phyloP scores from a whole-genome alignment of 2,113 vertebrate species.

The Pygoscelis antarcticus region DNA sequence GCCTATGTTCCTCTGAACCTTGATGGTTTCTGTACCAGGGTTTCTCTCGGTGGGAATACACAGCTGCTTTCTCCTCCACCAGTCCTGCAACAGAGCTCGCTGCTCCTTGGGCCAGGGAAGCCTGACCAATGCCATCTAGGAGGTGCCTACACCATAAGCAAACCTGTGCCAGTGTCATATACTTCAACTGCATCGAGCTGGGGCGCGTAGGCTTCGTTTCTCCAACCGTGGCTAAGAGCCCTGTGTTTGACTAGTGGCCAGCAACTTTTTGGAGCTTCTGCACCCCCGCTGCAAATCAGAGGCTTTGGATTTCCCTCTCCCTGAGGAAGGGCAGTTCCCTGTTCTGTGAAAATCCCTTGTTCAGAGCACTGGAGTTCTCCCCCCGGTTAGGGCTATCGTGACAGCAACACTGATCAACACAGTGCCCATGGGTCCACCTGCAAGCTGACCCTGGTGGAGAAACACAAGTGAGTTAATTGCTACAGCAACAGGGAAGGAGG shows the following conservation, averaged over 20 bases:
- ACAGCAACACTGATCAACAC: background rate
- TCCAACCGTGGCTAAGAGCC: background rate
- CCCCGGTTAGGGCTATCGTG: fast-evolving
- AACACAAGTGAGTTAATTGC: background rate
- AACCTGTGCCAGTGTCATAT: background rate
- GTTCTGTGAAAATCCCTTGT: background rate
- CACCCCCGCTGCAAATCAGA: background rate
- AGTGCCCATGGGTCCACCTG: fast-evolving
- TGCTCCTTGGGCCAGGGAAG: background rate
- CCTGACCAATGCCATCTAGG: background rate
- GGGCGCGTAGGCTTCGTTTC: fast-evolving
- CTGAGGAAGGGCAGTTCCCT: background rate
- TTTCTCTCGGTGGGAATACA: background rate
- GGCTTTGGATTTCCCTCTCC: background rate
- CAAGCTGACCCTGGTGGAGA: background rate
- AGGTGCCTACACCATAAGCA: background rate
- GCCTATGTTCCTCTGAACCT: background rate
- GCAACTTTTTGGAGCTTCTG: background rate
- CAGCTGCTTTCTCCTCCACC: background rate
- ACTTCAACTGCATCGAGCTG: background rate
- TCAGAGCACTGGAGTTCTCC: background rate
- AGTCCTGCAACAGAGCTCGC: background rate
- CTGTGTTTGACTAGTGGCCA: background rate
- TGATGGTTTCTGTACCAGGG: background rate
- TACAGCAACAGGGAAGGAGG: background rate